phyloP scores from a whole-genome alignment of 2,888 invertebrate genomes.

The Drosophila neotestacea region DNA sequence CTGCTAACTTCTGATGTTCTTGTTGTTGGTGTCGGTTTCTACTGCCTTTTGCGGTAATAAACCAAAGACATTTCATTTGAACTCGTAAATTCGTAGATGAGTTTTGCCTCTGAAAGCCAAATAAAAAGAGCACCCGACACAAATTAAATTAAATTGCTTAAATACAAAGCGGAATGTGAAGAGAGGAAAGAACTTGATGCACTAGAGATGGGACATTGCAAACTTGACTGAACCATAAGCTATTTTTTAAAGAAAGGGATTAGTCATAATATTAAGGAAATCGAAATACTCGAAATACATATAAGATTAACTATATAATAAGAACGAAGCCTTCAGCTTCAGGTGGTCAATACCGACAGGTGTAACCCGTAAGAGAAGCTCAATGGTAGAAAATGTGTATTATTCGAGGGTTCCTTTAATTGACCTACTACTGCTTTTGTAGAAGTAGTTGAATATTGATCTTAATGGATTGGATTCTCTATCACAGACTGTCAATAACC shows the following conservation, averaged over 20 bases:
- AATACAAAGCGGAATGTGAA: conserved; percentile 21
- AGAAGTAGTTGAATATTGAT: no score
- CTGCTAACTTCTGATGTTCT: conserved; percentile 44
- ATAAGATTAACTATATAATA: no score
- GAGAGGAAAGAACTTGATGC: background rate
- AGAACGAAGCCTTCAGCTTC: no score
- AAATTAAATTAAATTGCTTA: conserved; percentile 49
- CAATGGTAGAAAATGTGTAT: no score
- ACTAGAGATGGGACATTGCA: background rate
- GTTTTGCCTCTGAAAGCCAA: conserved; percentile 52
- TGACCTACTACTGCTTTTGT: no score
- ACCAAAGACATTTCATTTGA: conserved; percentile 68
- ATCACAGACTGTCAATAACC: no score
- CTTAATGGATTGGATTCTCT: no score
- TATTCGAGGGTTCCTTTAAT: no score
- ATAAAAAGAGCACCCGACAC: conserved; percentile 48
- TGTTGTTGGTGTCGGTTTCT: conserved; percentile 17
- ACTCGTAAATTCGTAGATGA: conserved; percentile 55
- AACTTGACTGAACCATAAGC: background rate
- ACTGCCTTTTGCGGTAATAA: conserved; percentile 59
- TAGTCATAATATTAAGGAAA: background rate
- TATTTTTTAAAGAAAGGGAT: background rate
- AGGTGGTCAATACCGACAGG: no score
- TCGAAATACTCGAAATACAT: no score
- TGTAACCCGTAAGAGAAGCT: no score